These are phyloP conservation scores for Phocides pigmalion DNA, from an alignment of 1,140 invertebrate genomes.

Conservation along the genomic window DNA sequence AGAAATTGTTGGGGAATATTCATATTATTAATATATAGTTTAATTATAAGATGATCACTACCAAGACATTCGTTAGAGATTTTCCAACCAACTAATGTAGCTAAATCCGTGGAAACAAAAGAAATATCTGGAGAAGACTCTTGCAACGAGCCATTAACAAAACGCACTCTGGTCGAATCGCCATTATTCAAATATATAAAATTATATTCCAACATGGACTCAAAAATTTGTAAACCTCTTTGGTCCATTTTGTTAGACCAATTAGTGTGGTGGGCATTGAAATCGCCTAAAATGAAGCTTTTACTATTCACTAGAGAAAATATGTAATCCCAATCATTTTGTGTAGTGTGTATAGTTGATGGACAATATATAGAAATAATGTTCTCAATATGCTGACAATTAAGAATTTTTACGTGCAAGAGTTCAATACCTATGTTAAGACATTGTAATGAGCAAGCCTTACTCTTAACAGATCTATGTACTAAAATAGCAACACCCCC, in stretches of 20 bases:
- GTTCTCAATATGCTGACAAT: constrained; percentile 38
- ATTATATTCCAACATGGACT: constrained; percentile 11
- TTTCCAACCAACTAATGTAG: constrained; percentile 22
- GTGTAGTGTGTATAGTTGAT: constrained; percentile 15
- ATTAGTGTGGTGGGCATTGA: constrained; percentile 37
- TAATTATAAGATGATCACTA: constrained; percentile 34
- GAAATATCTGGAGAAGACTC: constrained; percentile 29
- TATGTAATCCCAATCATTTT: constrained; percentile 35
- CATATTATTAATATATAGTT: constrained; percentile 3
- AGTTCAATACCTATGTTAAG: constrained; percentile 31
- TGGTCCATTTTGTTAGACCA: constrained; percentile 24
- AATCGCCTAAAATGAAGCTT: constrained; percentile 37
- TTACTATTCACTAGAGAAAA: constrained; percentile 25
- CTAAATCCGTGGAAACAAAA: constrained; percentile 31
- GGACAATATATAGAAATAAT: constrained; percentile 36
- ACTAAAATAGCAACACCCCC: constrained; percentile 43
- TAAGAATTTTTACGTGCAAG: constrained; percentile 30
- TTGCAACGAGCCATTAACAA: constrained; percentile 25
- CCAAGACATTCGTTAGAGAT: constrained; percentile 21
- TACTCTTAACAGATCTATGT: constrained; percentile 2
- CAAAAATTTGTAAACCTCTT: constrained; percentile 2
- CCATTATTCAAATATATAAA: constrained; percentile 12
- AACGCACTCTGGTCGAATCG: background rate
- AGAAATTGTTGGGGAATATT: background rate
- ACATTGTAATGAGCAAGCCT: background rate